Conservation (phyloP, 2,113 vertebrate genomes). For the Lynx canadensis region DNA sequence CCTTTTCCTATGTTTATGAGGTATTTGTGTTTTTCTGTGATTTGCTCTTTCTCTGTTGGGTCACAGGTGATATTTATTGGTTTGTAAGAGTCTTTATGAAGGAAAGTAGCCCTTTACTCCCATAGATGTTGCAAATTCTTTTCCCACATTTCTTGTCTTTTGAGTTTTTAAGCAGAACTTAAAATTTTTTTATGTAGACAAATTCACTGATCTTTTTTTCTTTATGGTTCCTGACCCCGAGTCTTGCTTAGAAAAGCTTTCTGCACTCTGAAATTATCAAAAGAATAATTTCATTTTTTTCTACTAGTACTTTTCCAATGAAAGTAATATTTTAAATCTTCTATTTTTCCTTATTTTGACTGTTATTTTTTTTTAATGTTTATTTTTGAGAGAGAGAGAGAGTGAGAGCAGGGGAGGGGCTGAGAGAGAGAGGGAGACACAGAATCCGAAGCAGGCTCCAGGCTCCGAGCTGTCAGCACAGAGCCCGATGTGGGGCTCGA, state of each 20-base stretch:
- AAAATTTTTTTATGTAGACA: background rate
- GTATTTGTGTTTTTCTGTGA: background rate
- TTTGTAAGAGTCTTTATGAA: background rate
- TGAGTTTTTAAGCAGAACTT: background rate
- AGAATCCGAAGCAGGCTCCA: too few relatives aligned
- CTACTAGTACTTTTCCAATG: background rate
- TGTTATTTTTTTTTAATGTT: background rate
- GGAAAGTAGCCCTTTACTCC: background rate
- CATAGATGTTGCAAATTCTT: background rate
- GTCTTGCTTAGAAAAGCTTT: slow-evolving; percentile 24
- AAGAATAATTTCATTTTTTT: slow-evolving; percentile 17
- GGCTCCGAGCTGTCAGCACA: too few relatives aligned
- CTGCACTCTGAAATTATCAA: background rate
- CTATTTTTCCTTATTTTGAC: background rate
- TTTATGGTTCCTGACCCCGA: background rate
- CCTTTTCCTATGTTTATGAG: background rate
- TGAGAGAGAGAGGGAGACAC: too few relatives aligned
- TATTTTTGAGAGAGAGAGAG: too few relatives aligned
- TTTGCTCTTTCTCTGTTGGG: background rate
- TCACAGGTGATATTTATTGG: background rate
- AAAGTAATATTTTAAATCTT: background rate
- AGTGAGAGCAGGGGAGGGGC: too few relatives aligned
- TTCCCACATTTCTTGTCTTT: background rate
- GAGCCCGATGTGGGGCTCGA: too few relatives aligned
- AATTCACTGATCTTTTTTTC: background rate